Conservation (phyloP, 53 echinoderm and acorn worm species). For the Luidia sarsii region DNA sequence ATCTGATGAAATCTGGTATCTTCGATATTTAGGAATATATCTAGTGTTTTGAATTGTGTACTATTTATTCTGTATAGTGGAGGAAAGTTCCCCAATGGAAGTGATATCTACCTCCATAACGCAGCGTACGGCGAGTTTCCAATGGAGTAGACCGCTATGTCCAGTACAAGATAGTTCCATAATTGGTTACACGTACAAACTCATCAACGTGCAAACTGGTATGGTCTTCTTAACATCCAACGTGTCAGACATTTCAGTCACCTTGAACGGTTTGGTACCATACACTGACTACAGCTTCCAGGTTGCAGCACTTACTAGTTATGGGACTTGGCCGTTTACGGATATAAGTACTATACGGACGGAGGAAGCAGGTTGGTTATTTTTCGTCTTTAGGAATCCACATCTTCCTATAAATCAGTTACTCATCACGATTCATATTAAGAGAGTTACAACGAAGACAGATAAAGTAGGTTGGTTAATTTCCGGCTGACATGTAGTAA, state of each 20-base stretch:
- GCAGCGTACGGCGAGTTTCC: constrained; percentile 6
- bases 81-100: background rate
- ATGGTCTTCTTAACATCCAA: background rate
- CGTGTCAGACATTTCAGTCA: constrained; percentile 6
- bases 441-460: background rate
- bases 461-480: background rate
- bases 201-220: background rate
- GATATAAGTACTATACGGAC: no score
- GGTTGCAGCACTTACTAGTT: constrained; percentile 46
- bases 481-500: background rate
- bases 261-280: constrained; percentile 36
- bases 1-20: no score
- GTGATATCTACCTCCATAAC: background rate
- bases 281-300: constrained; percentile 57
- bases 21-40: no score
- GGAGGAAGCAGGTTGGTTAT: no score
- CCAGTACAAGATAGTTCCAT: constrained; percentile 39
- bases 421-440: background rate
- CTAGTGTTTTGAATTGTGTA: background rate
- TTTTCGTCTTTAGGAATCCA: no score
- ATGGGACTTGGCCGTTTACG: constrained; percentile 37
- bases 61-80: background rate
- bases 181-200: constrained; percentile 35
- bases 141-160: constrained; percentile 49
- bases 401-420: no score